These are phyloP conservation scores for Zapornia atra DNA, from an alignment of 2,113 vertebrate genomes.

Conservation along the genomic window DNA sequence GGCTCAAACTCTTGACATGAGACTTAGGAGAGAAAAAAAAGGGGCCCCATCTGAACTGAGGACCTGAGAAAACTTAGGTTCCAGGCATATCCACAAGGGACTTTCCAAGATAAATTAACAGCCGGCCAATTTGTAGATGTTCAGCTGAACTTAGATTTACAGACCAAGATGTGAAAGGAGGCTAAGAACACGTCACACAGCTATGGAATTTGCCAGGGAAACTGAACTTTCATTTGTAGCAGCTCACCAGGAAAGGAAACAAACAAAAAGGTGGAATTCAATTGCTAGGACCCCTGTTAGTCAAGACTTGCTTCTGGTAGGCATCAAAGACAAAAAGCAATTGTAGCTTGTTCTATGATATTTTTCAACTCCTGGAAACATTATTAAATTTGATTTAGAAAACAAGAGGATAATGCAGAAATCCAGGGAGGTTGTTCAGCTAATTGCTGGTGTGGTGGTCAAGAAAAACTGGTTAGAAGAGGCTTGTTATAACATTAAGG, in stretches of 20 bases:
- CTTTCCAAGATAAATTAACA: slow-evolving; percentile 34
- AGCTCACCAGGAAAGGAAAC: background rate
- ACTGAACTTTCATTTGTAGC: background rate
- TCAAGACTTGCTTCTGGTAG: slow-evolving; percentile 17
- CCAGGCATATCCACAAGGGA: slow-evolving; percentile 4
- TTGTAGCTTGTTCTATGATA: background rate
- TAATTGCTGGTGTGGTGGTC: background rate
- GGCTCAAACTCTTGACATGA: background rate
- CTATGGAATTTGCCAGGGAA: slow-evolving; percentile 20
- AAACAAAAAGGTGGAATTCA: slow-evolving; percentile 22
- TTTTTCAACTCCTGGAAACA: background rate
- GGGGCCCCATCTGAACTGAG: background rate
- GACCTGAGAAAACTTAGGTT: slow-evolving; percentile 44
- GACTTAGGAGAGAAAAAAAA: background rate
- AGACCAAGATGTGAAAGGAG: slow-evolving; percentile 13
- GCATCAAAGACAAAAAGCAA: background rate
- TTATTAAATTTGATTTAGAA: background rate
- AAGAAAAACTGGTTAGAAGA: background rate
- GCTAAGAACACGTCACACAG: background rate
- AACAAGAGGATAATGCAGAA: background rate
- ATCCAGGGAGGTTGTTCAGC: background rate
- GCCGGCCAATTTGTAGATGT: background rate
- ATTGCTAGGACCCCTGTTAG: background rate
- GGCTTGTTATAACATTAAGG: background rate
- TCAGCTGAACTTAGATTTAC: background rate